A percentile compares a stretch with the other conserved stretches of the same genome.
Evolutionary conservation across 2,888 invertebrate species (phyloP).

Genomic region (Yponomeuta evonymella): DNA sequence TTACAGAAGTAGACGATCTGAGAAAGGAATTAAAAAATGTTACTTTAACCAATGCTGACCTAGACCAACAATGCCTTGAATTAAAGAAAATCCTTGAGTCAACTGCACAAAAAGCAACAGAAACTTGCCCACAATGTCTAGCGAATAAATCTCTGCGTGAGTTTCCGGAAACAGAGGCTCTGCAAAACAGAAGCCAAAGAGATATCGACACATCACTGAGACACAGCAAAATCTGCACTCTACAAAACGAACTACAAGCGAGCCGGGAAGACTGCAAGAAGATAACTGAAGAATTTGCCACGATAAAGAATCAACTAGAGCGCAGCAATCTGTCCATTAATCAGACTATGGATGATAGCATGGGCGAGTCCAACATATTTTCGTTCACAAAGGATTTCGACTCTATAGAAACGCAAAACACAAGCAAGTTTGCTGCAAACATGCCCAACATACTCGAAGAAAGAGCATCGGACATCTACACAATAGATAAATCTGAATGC

Average conservation of each 20-base stretch:
- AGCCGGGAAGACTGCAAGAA: constrained; percentile 61
- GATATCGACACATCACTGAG: constrained; percentile 56
- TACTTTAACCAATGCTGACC: constrained; percentile 35
- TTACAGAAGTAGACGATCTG: constrained; percentile 71
- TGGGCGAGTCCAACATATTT: constrained; percentile 40
- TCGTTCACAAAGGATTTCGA: constrained; percentile 33
- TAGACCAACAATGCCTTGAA: constrained; percentile 33
- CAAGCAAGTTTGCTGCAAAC: constrained; percentile 28
- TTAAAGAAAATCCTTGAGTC: constrained; percentile 32
- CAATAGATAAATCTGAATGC: constrained; percentile 52
- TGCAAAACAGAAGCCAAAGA: constrained; percentile 52
- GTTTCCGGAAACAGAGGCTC: constrained; percentile 4
- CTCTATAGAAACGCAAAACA: constrained; percentile 26
- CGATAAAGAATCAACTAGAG: constrained; percentile 62
- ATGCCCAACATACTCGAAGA: constrained; percentile 46
- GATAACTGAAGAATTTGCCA: constrained; percentile 59
- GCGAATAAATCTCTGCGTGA: constrained; percentile 24
- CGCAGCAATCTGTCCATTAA: constrained; percentile 45
- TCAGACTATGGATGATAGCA: constrained; percentile 50
- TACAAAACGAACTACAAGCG: constrained; percentile 59
- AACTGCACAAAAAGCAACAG: constrained; percentile 19
- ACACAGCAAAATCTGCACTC: constrained; percentile 56
- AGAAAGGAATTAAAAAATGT: constrained; percentile 48
- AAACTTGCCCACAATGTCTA: constrained; percentile 35
- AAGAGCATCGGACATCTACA: constrained; percentile 36